Evolutionary conservation across 2,888 invertebrate genomes (phyloP), one percentile per base, ranked within the genome.

Genomic region (Trichogramma evanescens): DNA sequence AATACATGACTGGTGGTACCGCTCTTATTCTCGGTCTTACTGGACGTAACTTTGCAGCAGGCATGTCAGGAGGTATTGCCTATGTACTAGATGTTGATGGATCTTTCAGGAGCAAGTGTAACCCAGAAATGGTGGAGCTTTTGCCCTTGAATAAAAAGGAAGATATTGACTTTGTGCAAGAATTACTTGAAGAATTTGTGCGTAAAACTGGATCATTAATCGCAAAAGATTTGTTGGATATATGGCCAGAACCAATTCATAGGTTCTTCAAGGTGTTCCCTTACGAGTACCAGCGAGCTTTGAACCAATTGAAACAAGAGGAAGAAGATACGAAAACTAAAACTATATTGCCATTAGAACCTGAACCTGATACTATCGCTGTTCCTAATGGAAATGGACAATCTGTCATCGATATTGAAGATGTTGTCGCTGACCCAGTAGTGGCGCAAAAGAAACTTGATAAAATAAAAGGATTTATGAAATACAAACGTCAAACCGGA

Each of bases 1-100:
- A 99, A 81, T 99, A 99, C 80, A 99, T 99, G 99, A 99, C 99
- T 53, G 97, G 95, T 9, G 97, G 97, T 61, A 81, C 85, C 62
- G 91, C 91, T 64, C 83, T 99, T 55, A 90, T 99, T 71, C 84
- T 99, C 10, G 97, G 97, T 1, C 83, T 93, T 62, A 97, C 97
- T 6, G 99, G 99, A 1, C 82, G 98, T 65, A 99, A 99, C 82
- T 99, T 99, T 81, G 98, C 96, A 6, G 99, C 99, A 52, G 99
- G 98, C 68, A 99, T 99, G 98, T 96, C 96, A 60, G 88, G 88
- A 63, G 95, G 95, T 62, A 90, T 98, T 67, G 98, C 98, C 0
- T 99, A 93, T 76, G 91, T 98, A 9, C 90, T 93, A 76, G 96
- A 98, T 74, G 84, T 89, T 56, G 91, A 92, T 75, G 90, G 89